A percentile compares a stretch with the other conserved stretches of the same genome.
These are phyloP conservation scores for Fistularia tabacaria DNA, from an alignment of 2,797 vertebrate genomes.

Conservation along the genomic window DNA sequence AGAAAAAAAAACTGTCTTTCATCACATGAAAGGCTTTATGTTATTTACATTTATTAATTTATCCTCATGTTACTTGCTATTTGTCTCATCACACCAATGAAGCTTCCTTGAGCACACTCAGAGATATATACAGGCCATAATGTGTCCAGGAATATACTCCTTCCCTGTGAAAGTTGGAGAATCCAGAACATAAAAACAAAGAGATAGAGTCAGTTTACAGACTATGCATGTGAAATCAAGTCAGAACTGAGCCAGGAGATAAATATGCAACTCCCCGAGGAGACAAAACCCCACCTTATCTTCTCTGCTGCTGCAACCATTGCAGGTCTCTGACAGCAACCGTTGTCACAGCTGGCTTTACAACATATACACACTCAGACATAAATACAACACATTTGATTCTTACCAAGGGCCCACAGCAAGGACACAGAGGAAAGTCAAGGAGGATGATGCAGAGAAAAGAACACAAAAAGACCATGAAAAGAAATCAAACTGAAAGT, in stretches of 20 bases:
- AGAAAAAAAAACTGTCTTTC: conserved; percentile 52
- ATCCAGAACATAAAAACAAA: conserved; percentile 22
- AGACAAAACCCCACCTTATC: conserved; percentile 63
- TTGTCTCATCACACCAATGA: conserved; percentile 70
- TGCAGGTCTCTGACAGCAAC: conserved; percentile 32
- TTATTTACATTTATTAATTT: conserved; percentile 67
- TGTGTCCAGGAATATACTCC: conserved; percentile 32
- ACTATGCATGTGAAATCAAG: conserved; percentile 63
- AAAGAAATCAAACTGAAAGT: neutral
- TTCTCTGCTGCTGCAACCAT: conserved; percentile 46
- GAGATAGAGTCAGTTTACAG: conserved; percentile 40
- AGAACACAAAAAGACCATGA: conserved; percentile 5
- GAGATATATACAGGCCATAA: conserved; percentile 64
- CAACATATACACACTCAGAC: conserved; percentile 12
- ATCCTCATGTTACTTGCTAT: conserved; percentile 68
- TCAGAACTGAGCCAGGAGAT: conserved; percentile 66
- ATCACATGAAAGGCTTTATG: conserved; percentile 42
- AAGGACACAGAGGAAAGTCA: conserved; percentile 21
- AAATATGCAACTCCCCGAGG: conserved; percentile 67
- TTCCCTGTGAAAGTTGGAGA: conserved; percentile 45
- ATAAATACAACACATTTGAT: conserved; percentile 53
- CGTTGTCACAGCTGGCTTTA: conserved; percentile 30
- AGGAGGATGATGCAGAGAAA: conserved; percentile 16
- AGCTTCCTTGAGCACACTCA: conserved; percentile 61
- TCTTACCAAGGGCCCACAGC: conserved; percentile 8